These are phyloP conservation scores for Microctonus hyperodae DNA, from an alignment of 2,888 invertebrate species.

Conservation along the genomic window DNA sequence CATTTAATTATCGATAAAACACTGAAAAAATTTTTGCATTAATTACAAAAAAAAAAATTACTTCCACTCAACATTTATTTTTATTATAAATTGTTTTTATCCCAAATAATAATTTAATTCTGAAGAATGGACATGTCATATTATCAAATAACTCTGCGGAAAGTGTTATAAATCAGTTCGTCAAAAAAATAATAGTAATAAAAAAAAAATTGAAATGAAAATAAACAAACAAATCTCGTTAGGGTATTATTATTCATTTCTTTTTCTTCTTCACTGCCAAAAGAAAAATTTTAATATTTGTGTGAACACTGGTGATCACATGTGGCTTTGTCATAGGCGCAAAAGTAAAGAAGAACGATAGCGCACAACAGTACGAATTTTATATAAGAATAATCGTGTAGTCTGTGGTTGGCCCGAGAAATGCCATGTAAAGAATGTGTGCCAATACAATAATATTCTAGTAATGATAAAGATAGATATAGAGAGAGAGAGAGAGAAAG, in stretches of 20 bases:
- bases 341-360: constrained; percentile 15
- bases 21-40: background rate
- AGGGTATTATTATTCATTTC: background rate
- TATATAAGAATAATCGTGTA: constrained; percentile 14
- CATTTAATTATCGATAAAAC: background rate
- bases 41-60: too few species aligned
- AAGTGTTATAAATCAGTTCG: background rate
- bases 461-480: constrained; percentile 43
- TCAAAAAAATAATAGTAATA: background rate
- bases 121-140: background rate
- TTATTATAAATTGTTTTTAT: background rate
- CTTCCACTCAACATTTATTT: background rate
- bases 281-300: background rate
- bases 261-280: background rate
- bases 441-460: constrained; percentile 35
- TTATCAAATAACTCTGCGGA: background rate
- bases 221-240: background rate
- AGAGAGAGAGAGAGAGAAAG: background rate
- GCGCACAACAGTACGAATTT: constrained; percentile 18
- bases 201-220: background rate
- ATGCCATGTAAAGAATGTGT: constrained; percentile 32
- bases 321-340: constrained; percentile 17
- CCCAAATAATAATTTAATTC: background rate
- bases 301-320: constrained; percentile 28
- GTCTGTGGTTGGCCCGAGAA: constrained; percentile 36